Percentiles rank a stretch among this genome's conserved stretches.
Evolutionary conservation across 1,140 invertebrate genomes (phyloP).

Genomic region (Uloborus diversus): DNA sequence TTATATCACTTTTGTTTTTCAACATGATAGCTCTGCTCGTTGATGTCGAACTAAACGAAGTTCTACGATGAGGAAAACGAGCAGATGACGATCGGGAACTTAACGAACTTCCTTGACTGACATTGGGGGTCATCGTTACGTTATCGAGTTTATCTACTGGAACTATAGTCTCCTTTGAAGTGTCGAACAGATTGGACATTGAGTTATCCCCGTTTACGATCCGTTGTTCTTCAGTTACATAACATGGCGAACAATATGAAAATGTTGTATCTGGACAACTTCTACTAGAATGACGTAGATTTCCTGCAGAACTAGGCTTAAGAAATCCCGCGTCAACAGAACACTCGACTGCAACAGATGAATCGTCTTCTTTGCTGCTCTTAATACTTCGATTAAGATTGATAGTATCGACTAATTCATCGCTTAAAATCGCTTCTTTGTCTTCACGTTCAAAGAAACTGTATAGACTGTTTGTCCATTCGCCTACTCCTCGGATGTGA

Average conservation of each 20-base stretch:
- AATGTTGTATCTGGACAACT: no score
- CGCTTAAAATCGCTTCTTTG: slow-evolving; percentile 36
- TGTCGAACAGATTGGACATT: background rate
- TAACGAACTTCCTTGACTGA: background rate
- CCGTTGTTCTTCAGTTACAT: background rate
- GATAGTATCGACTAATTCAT: slow-evolving; percentile 26
- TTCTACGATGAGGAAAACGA: background rate
- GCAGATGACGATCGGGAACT: background rate
- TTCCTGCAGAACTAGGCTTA: background rate
- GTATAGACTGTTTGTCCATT: slow-evolving; percentile 93
- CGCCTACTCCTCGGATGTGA: slow-evolving; percentile 90
- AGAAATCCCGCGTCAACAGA: background rate
- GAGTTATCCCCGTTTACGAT: background rate
- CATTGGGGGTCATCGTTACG: background rate
- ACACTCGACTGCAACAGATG: background rate
- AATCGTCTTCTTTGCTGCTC: background rate
- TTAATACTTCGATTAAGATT: background rate
- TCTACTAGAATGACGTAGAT: no score
- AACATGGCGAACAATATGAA: background rate
- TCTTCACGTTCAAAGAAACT: slow-evolving; percentile 79
- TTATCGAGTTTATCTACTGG: no score
- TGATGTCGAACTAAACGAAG: slow-evolving; percentile 27
- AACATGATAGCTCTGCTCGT: slow-evolving; percentile 12
- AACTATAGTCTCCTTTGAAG: no score
- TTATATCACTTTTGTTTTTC: slow-evolving; percentile 27